These are phyloP conservation scores for Phlogophora meticulosa DNA, from an alignment of 2,888 invertebrate genomes.

Conservation along the genomic window DNA sequence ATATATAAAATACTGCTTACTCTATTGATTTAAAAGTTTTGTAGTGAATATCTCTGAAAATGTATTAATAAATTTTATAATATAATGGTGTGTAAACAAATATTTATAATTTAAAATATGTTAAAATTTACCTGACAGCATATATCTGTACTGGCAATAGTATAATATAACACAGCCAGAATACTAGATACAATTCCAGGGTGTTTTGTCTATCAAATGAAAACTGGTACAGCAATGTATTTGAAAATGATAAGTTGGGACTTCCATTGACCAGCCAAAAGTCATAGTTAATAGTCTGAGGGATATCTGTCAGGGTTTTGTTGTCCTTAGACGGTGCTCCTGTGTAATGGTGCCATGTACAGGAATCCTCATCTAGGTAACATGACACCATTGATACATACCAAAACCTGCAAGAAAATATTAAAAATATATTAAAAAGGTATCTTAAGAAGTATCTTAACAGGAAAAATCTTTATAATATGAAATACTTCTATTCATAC, in stretches of 20 bases:
- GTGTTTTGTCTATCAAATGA: slow-evolving; percentile 99
- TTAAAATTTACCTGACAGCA: slow-evolving; percentile 92
- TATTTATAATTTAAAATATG: slow-evolving; percentile 9
- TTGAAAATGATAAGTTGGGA: slow-evolving; percentile 96
- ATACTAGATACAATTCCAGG: slow-evolving; percentile 96
- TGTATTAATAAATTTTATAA: slow-evolving; percentile 45
- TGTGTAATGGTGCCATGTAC: slow-evolving; percentile 95
- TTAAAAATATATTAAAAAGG: background rate
- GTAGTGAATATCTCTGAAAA: slow-evolving; percentile 57
- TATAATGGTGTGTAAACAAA: slow-evolving; percentile 15
- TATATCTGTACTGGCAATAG: slow-evolving; percentile 97
- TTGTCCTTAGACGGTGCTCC: slow-evolving; percentile 81
- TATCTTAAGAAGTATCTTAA: no score
- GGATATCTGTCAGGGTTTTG: slow-evolving; percentile 78
- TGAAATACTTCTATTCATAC: no score
- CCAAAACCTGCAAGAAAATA: slow-evolving; percentile 95
- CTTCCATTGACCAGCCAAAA: slow-evolving; percentile 99
- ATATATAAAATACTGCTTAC: slow-evolving; percentile 54
- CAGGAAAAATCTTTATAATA: no score
- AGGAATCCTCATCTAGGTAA: slow-evolving; percentile 94
- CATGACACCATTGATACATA: slow-evolving; percentile 98
- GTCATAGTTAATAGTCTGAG: slow-evolving; percentile 93
- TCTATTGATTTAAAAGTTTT: slow-evolving; percentile 51
- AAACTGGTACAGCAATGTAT: slow-evolving; percentile 98
- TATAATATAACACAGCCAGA: slow-evolving; percentile 96